These are phyloP conservation scores for Cassiopea andromeda DNA, from an alignment of 30 jellyfish, hydroid and myxozoan species.

Conservation along the genomic window DNA sequence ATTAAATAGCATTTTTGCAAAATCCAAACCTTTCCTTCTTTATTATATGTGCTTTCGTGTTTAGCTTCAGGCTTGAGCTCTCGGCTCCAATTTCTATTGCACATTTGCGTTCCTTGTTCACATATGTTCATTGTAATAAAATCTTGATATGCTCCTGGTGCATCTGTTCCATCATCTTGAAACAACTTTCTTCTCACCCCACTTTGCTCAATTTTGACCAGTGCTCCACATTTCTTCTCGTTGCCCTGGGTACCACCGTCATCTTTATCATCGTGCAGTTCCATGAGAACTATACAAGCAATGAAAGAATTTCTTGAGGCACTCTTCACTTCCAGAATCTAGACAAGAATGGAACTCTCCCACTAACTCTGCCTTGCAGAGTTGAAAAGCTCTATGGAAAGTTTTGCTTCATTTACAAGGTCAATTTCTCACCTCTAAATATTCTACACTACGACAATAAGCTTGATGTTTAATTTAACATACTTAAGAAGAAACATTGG, in stretches of 20 bases:
- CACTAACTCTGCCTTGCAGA: too few species aligned
- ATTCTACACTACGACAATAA: too few species aligned
- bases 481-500: too few species aligned
- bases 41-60: background rate
- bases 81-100: conserved; percentile 31
- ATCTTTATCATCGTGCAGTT: conserved; percentile 10
- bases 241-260: conserved; percentile 5
- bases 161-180: conserved; percentile 68
- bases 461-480: too few species aligned
- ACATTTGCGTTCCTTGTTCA: conserved; percentile 31
- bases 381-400: too few species aligned
- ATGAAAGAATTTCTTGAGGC: background rate
- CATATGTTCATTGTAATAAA: conserved; percentile 18
- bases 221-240: conserved; percentile 36
- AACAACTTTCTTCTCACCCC: conserved; percentile 66
- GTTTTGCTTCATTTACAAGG: too few species aligned
- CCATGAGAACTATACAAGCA: conserved; percentile 23
- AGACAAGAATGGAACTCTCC: too few species aligned
- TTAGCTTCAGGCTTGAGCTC: conserved; percentile 2
- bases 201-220: conserved; percentile 45
- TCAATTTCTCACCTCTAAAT: too few species aligned
- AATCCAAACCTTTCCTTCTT: conserved; percentile 11
- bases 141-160: conserved; percentile 33
- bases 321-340: too few species aligned
- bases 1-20: background rate